Base-by-base conservation (phyloP, 2,888 invertebrate species). In the Apoda limacodes region DNA sequence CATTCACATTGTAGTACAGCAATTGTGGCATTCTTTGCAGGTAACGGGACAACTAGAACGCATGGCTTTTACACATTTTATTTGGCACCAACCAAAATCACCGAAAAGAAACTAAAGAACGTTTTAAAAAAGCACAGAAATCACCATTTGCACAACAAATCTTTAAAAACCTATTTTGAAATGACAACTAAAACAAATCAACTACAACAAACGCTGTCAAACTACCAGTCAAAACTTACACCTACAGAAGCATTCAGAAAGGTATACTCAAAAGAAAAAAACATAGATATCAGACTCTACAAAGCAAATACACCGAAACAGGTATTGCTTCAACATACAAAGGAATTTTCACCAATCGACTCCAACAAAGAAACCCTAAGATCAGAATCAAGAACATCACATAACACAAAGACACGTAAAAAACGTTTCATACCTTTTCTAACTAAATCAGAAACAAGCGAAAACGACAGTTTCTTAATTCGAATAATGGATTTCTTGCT, bases 401-500 rank as follows among this genome's bases (percentile, higher is more conserved):
- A 34, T 11, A n/a, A 24, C 10, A 11, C 9, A n/a, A 24, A 19
- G 3, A 25, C 19, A 22, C 9, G 9, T 10, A 24, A 22, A 25
- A 25, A 24, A 22, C 50, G 74, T 2, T 74, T 70, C 45, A 32
- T 63, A 6, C 47, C 55, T 1, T 42, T 65, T 5, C 55, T 71
- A 22, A 49, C 37, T 24, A 38, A 33, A 12, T 32, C 41, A 9
- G 40, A 57, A 9, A 48, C 55, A 3, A 39, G 43, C 2, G 55
- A 61, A 2, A 50, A 42, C 14, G 58, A 60, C 3, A 68, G 54
- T 17, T 55, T 70, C 30, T 22, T 71, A 6, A 55, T 61, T 5
- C 55, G 37, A 49, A 54, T 67, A 30, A 25, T 70, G 4, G 55
- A 63, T 20, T 72, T 70, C 10, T 28, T 75, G 0, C 31, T 61